Conservation (phyloP, 2,113 vertebrate genomes). For the Colistium nudipinnis region DNA sequence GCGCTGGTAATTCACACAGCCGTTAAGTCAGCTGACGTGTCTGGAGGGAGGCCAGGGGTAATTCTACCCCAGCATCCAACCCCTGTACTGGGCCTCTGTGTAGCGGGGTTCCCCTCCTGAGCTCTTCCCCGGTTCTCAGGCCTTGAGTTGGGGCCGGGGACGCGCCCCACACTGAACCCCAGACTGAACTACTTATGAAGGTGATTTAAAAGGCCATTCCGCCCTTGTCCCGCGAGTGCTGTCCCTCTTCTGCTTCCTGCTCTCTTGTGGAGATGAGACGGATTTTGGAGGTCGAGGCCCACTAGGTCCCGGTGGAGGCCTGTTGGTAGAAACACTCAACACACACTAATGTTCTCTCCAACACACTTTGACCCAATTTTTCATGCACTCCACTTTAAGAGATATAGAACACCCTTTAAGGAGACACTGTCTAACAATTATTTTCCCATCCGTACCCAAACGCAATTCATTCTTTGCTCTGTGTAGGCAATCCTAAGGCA, state of each 20-base stretch:
- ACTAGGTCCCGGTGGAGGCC: constrained; percentile 15
- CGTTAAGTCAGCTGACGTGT: constrained; percentile 76
- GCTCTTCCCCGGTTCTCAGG: constrained; percentile 62
- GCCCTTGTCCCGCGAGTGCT: constrained; percentile 61
- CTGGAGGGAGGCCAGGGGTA: constrained; percentile 74
- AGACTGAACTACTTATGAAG: constrained; percentile 68
- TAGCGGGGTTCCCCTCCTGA: constrained; percentile 71
- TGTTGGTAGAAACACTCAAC: constrained; percentile 18
- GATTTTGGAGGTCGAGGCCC: constrained; percentile 41
- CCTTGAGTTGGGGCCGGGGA: constrained; percentile 35
- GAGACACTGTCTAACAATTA: background rate
- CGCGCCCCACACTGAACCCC: constrained; percentile 48
- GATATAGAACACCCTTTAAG: background rate
- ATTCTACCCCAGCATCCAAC: constrained; percentile 69
- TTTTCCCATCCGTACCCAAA: background rate
- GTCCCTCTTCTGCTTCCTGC: constrained; percentile 67
- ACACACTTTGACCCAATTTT: constrained; percentile 23
- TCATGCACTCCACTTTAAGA: constrained; percentile 4
- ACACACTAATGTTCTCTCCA: background rate
- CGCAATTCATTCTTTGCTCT: constrained; percentile 4
- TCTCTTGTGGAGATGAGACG: constrained; percentile 36
- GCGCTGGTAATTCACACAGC: constrained; percentile 67
- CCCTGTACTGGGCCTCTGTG: constrained; percentile 70
- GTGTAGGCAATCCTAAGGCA: constrained; percentile 4
- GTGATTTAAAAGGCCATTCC: constrained; percentile 67